Conservation (phyloP, 2,888 invertebrate species). For the Limnephilus auricula region DNA sequence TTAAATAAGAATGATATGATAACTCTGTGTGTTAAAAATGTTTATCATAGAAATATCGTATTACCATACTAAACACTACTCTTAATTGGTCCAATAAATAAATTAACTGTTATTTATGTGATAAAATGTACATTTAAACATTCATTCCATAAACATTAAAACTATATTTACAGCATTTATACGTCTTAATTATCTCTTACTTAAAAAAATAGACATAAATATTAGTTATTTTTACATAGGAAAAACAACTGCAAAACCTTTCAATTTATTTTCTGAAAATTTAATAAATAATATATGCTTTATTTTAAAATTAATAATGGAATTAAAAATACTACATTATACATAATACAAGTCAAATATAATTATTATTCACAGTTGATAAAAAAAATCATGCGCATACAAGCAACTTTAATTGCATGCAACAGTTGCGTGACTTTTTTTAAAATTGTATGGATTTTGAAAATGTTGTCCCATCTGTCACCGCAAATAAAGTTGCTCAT, state of each 20-base stretch:
- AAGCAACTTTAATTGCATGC: no score
- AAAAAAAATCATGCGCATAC: neutral
- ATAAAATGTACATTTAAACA: neutral
- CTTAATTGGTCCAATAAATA: neutral
- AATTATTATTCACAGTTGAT: neutral
- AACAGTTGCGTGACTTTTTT: no score
- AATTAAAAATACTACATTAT: neutral
- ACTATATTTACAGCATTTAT: neutral
- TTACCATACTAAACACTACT: neutral
- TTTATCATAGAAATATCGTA: neutral
- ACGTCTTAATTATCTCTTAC: neutral
- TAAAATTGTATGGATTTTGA: no score
- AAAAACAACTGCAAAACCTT: neutral
- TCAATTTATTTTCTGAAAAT: neutral
- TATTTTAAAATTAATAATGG: no score
- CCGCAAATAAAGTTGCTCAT: no score
- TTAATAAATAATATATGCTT: neutral
- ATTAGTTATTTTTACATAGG: neutral
- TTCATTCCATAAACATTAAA: neutral
- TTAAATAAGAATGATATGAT: neutral
- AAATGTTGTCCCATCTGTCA: no score
- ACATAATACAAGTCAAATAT: neutral
- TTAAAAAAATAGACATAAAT: neutral
- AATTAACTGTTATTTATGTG: neutral
- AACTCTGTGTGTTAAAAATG: neutral